A percentile compares a stretch with the other conserved stretches of the same genome.
Conservation (phyloP, 2,797 vertebrate species). For the Cossypha heuglini region DNA sequence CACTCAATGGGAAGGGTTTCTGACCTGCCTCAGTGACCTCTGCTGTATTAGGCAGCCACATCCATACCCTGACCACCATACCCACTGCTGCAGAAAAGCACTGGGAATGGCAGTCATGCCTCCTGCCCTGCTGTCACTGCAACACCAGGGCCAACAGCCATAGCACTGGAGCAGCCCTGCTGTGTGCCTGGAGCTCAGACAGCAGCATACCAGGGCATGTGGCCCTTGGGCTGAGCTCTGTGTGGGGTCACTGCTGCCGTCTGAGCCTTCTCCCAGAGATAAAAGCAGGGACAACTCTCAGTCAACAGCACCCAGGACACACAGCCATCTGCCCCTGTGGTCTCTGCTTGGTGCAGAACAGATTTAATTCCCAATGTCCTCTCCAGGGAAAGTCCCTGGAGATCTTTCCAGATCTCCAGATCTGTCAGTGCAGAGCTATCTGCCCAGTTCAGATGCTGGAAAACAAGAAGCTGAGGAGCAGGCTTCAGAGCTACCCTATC, state of each 20-base stretch:
- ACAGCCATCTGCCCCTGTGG: neutral
- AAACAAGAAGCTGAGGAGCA: neutral
- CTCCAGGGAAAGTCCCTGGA: neutral
- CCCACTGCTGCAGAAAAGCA: neutral
- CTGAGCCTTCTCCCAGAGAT: rapidly evolving
- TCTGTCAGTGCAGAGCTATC: neutral
- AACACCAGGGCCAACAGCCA: neutral
- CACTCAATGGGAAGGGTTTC: neutral
- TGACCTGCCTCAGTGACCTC: neutral
- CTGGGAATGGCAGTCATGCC: neutral
- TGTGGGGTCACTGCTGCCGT: neutral
- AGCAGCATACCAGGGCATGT: neutral
- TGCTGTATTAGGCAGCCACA: neutral
- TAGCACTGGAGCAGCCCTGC: neutral
- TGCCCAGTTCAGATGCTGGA: neutral
- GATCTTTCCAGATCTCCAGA: no score
- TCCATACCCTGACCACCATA: neutral
- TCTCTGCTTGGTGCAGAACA: neutral
- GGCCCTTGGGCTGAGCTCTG: neutral
- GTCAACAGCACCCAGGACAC: neutral
- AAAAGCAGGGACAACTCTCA: neutral
- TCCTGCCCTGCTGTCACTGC: neutral
- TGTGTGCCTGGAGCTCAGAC: neutral
- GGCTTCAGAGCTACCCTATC: neutral
- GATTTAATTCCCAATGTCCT: neutral